Evolutionary conservation across 2,888 invertebrate species (phyloP).

Genomic region (Spodoptera littoralis): DNA sequence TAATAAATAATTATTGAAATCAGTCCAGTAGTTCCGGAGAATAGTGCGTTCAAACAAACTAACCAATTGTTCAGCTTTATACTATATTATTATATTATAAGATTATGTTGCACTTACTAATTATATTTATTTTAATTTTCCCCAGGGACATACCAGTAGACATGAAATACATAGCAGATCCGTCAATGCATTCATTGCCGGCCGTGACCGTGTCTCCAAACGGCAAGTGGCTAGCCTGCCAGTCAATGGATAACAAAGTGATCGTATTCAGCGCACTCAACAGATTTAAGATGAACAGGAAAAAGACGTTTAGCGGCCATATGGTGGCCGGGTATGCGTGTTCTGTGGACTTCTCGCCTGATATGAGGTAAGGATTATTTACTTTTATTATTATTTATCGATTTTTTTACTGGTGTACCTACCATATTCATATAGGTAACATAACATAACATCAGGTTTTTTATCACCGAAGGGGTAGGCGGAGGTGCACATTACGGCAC

Average conservation of each 20-base stretch:
- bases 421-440: too few species aligned
- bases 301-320: conserved; percentile 99
- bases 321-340: conserved; percentile 99
- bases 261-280: conserved; percentile 99
- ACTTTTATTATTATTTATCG: neutral
- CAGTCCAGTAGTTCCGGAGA: too few species aligned
- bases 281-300: conserved; percentile 98
- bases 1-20: too few species aligned
- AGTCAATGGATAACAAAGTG: conserved; percentile 99
- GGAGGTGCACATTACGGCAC: too few species aligned
- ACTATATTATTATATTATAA: too few species aligned
- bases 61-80: too few species aligned
- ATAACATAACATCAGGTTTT: too few species aligned
- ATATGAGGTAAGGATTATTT: conserved; percentile 94
- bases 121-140: neutral
- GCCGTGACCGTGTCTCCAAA: conserved; percentile 98
- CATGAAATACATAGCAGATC: conserved; percentile 99
- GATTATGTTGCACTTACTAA: too few species aligned
- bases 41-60: too few species aligned
- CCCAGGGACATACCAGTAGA: conserved; percentile 97
- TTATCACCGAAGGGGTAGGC: too few species aligned
- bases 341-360: conserved; percentile 98
- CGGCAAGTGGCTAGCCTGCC: conserved; percentile 99
- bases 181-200: conserved; percentile 99
- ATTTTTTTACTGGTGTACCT: neutral